Conservation (phyloP, 2,888 invertebrate species). For the Drosophila cognata region DNA sequence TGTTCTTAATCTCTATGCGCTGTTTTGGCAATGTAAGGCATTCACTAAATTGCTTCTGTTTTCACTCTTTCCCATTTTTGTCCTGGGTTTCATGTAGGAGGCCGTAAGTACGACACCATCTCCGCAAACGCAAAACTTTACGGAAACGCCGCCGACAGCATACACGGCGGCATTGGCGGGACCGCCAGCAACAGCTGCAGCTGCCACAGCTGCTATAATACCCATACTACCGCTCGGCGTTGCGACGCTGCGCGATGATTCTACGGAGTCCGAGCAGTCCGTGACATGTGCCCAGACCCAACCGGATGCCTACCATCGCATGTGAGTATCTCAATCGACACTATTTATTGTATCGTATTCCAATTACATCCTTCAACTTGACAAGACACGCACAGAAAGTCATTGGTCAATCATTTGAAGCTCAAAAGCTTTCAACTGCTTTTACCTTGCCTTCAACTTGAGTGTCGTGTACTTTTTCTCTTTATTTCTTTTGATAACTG, state of each 20-base stretch:
- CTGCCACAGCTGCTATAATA: conserved; percentile 85
- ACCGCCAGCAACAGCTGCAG: conserved; percentile 85
- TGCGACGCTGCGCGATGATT: conserved; percentile 85
- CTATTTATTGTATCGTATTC: background rate
- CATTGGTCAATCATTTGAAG: background rate
- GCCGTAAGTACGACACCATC: conserved; percentile 84
- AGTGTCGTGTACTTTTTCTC: background rate
- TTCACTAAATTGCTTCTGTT: background rate
- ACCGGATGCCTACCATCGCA: conserved; percentile 85
- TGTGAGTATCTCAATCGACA: conserved; percentile 78
- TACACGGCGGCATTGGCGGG: conserved; percentile 85
- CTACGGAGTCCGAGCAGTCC: conserved; percentile 85
- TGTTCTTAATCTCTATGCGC: conserved; percentile 11
- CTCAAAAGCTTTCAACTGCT: conserved; percentile 1
- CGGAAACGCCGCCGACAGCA: conserved; percentile 76
- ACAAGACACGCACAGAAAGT: background rate
- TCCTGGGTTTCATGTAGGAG: conserved; percentile 68
- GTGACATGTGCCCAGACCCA: conserved; percentile 85
- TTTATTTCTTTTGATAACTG: background rate
- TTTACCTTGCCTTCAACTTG: background rate
- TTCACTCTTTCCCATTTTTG: conserved; percentile 15
- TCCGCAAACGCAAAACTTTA: conserved; percentile 81
- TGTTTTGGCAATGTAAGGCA: background rate
- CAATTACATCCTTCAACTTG: background rate
- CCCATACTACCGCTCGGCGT: conserved; percentile 85